Conservation (phyloP, 1,140 invertebrate genomes). For the Agrilus planipennis region DNA sequence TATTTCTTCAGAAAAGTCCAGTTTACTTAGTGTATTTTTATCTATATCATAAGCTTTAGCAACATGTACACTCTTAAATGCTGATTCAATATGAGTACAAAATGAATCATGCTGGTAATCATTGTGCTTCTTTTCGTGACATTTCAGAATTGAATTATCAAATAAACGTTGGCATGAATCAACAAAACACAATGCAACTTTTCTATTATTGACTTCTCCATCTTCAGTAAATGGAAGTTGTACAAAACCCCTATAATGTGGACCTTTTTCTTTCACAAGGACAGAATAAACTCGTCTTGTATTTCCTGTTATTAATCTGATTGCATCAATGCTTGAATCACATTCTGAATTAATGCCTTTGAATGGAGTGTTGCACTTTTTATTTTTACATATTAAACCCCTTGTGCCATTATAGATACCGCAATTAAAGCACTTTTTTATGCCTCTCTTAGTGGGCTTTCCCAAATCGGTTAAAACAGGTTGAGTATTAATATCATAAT, state of each 20-base stretch:
- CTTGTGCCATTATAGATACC: slow-evolving; percentile 65
- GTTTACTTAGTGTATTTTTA: slow-evolving; percentile 49
- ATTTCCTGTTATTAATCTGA: slow-evolving; percentile 52
- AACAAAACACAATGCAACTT: slow-evolving; percentile 54
- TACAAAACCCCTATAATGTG: slow-evolving; percentile 63
- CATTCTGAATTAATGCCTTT: slow-evolving; percentile 52
- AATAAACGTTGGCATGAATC: slow-evolving; percentile 49
- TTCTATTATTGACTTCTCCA: slow-evolving; percentile 35
- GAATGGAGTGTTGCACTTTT: slow-evolving; percentile 57
- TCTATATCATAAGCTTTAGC: slow-evolving; percentile 47
- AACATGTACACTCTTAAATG: slow-evolving; percentile 50
- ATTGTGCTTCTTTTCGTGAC: slow-evolving; percentile 37
- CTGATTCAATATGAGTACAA: slow-evolving; percentile 60
- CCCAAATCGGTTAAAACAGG: slow-evolving; percentile 21
- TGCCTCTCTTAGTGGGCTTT: slow-evolving; percentile 33
- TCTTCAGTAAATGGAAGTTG: slow-evolving; percentile 48
- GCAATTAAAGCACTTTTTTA: slow-evolving; percentile 68
- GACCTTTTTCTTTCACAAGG: slow-evolving; percentile 51
- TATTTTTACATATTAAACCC: slow-evolving; percentile 65
- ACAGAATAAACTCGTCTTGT: slow-evolving; percentile 58
- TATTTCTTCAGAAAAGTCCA: slow-evolving; percentile 51
- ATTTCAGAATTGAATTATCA: slow-evolving; percentile 43
- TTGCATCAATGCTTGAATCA: slow-evolving; percentile 53
- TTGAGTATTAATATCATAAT: too few relatives aligned
- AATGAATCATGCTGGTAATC: slow-evolving; percentile 14